phyloP scores from a whole-genome alignment of 2,888 invertebrate genomes.

The Pharmacophagus antenor region DNA sequence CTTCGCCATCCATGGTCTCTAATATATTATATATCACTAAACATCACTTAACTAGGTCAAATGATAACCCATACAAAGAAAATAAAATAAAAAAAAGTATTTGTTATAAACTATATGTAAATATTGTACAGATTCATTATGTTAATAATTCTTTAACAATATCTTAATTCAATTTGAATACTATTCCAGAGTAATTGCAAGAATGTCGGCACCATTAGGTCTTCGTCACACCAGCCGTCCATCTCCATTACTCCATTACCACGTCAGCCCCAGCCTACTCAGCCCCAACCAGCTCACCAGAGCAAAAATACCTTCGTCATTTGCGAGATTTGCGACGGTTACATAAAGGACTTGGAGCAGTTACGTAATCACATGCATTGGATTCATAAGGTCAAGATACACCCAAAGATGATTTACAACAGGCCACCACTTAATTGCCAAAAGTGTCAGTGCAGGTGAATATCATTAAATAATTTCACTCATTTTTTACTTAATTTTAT shows the following conservation, averaged over 20 bases:
- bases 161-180: background rate
- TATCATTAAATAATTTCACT: background rate
- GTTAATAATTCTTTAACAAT: background rate
- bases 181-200: conserved; percentile 48
- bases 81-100: too few relatives aligned
- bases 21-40: too few relatives aligned
- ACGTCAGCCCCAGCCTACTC: conserved; percentile 70
- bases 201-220: conserved; percentile 41
- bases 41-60: too few relatives aligned
- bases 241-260: conserved; percentile 96
- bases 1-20: too few relatives aligned
- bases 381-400: conserved; percentile 98
- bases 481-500: background rate
- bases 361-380: conserved; percentile 98
- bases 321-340: conserved; percentile 98
- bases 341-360: conserved; percentile 96
- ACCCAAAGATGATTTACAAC: conserved; percentile 97
- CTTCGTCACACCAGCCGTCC: conserved; percentile 81
- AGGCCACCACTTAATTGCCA: conserved; percentile 96
- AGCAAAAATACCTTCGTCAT: conserved; percentile 93
- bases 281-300: conserved; percentile 58
- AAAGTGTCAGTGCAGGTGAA: conserved; percentile 91
- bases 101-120: too few relatives aligned
- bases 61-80: too few relatives aligned
- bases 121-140: too few relatives aligned